These are phyloP conservation scores for Zootermopsis nevadensis DNA, from an alignment of 2,888 invertebrate genomes.

Conservation along the genomic window DNA sequence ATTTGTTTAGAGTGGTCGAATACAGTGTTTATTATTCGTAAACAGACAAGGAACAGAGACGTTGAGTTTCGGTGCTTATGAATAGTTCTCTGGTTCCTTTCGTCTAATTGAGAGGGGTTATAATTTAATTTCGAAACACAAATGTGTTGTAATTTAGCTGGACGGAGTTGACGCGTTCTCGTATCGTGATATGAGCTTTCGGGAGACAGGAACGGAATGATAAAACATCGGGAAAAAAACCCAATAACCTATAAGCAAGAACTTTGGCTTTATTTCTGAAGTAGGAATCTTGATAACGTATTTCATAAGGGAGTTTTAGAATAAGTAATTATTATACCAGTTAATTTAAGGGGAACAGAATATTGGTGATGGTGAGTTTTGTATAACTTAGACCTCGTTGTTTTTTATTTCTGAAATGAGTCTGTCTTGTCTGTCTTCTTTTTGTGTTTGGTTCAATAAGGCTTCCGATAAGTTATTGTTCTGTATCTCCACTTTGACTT, in stretches of 20 bases:
- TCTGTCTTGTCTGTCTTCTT: neutral
- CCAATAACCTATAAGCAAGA: neutral
- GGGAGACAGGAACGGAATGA: neutral
- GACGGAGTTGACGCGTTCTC: neutral
- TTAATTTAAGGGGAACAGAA: slow-evolving; percentile 23
- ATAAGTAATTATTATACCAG: slow-evolving; percentile 16
- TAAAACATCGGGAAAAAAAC: slow-evolving; percentile 4
- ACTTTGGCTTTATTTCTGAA: neutral
- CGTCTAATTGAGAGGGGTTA: neutral
- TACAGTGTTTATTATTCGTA: neutral
- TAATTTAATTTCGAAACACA: slow-evolving; percentile 18
- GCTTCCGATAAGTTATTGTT: slow-evolving; percentile 31
- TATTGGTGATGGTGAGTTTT: neutral
- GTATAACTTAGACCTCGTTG: neutral
- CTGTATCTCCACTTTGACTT: neutral
- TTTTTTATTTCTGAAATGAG: slow-evolving; percentile 3
- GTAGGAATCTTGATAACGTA: slow-evolving; percentile 30
- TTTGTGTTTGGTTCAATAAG: neutral
- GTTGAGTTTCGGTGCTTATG: neutral
- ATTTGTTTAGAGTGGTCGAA: neutral
- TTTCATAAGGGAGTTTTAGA: neutral
- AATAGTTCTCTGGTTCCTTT: neutral
- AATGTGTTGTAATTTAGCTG: neutral
- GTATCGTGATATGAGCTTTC: neutral
- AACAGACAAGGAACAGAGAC: neutral